Percentiles rank a stretch among this genome's conserved stretches.
Conservation (phyloP, 2,113 vertebrate genomes). For the Dasypus novemcinctus region DNA sequence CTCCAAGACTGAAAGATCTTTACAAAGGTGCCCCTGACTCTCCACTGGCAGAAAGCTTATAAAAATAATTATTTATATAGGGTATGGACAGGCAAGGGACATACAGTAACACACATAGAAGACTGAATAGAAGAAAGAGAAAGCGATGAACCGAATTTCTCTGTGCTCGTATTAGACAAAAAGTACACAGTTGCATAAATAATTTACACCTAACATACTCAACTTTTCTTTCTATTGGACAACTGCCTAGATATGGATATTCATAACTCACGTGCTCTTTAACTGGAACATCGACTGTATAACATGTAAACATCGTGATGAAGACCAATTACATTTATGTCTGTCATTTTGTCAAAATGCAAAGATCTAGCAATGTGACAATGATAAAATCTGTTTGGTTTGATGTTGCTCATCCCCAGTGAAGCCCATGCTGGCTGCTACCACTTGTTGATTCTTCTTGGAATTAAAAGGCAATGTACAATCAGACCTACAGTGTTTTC, state of each 20-base stretch:
- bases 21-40: neutral
- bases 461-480: neutral
- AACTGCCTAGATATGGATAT: rapidly evolving
- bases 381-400: neutral
- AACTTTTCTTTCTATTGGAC: neutral
- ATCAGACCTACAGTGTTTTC: neutral
- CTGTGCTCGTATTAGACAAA: neutral
- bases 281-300: neutral
- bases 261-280: neutral
- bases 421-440: rapidly evolving
- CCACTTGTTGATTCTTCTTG: neutral
- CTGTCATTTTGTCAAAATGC: neutral
- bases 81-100: neutral
- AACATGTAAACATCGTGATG: neutral
- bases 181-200: neutral
- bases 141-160: neutral
- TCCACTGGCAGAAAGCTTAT: neutral
- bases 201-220: no score
- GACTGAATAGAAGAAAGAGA: neutral
- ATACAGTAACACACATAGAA: neutral
- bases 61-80: neutral
- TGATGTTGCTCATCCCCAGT: neutral
- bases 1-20: neutral
- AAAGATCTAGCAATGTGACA: neutral
- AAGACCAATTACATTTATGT: neutral